Conservation (phyloP, 2,113 vertebrate genomes). For the Oreochromis niloticus region DNA sequence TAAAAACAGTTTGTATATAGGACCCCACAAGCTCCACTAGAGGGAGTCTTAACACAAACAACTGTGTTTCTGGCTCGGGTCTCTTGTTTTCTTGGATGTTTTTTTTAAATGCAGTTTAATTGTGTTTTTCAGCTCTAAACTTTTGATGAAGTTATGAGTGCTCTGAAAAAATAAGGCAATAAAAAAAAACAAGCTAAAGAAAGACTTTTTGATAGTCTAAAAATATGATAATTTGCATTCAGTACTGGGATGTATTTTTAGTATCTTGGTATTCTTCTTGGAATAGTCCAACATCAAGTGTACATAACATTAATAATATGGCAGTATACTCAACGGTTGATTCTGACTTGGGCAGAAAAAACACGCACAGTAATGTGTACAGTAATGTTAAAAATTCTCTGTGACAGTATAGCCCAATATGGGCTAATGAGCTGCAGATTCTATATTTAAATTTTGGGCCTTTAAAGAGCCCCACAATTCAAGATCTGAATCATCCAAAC, state of each 20-base stretch:
- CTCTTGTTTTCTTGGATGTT: background rate
- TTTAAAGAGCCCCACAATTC: background rate
- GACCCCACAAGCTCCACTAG: background rate
- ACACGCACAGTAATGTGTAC: background rate
- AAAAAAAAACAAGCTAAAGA: background rate
- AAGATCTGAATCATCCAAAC: background rate
- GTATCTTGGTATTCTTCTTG: background rate
- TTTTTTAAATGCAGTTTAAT: background rate
- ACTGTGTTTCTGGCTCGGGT: background rate
- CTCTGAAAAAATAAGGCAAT: background rate
- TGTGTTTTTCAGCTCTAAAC: background rate
- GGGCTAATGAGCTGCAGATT: background rate
- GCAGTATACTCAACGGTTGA: background rate
- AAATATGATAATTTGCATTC: accelerated
- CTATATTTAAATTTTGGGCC: background rate
- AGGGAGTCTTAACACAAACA: background rate
- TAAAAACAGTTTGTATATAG: background rate
- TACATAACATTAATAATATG: background rate
- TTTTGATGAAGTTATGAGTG: background rate
- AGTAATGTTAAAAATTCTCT: background rate
- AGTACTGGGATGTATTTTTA: background rate
- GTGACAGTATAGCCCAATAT: background rate
- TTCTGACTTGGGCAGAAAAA: background rate
- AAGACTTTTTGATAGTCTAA: background rate
- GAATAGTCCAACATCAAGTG: background rate